These are phyloP conservation scores for Oegoconia quadripuncta DNA, from an alignment of 2,888 invertebrate species.

Conservation along the genomic window DNA sequence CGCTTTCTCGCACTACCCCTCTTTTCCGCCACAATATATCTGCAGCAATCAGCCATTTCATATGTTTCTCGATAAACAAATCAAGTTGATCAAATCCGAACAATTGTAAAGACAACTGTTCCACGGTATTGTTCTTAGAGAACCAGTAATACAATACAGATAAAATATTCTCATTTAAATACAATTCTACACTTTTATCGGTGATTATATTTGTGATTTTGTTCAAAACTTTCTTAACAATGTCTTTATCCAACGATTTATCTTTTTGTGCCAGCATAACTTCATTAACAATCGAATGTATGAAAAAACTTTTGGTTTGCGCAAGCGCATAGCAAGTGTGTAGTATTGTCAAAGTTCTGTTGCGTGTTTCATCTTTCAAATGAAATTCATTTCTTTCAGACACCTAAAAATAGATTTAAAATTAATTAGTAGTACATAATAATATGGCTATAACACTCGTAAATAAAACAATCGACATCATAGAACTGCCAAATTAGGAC, in stretches of 20 bases:
- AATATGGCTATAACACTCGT: too few species aligned
- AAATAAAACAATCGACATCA: too few species aligned
- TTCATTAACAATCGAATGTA: constrained; percentile 73
- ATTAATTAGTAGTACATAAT: constrained; percentile 22
- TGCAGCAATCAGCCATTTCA: constrained; percentile 65
- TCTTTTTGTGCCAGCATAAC: constrained; percentile 74
- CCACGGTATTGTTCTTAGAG: constrained; percentile 42
- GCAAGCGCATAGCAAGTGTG: constrained; percentile 77
- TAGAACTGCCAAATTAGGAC: too few species aligned
- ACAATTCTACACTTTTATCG: constrained; percentile 40
- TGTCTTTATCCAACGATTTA: constrained; percentile 62
- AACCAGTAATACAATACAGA: constrained; percentile 74
- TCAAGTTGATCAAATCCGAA: constrained; percentile 49
- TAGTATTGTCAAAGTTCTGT: constrained; percentile 78
- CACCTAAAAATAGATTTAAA: constrained; percentile 45
- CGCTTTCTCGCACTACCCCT: constrained; percentile 46
- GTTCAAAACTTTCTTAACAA: constrained; percentile 64
- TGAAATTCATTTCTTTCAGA: constrained; percentile 54
- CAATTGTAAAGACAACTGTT: constrained; percentile 63
- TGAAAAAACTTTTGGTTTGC: constrained; percentile 66
- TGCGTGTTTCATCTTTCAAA: constrained; percentile 77
- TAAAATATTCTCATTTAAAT: constrained; percentile 63
- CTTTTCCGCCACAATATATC: constrained; percentile 57
- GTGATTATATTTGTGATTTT: constrained; percentile 44
- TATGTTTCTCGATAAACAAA: constrained; percentile 61